Conservation (phyloP, 2,797 vertebrate genomes). For the Xerus rutilus region DNA sequence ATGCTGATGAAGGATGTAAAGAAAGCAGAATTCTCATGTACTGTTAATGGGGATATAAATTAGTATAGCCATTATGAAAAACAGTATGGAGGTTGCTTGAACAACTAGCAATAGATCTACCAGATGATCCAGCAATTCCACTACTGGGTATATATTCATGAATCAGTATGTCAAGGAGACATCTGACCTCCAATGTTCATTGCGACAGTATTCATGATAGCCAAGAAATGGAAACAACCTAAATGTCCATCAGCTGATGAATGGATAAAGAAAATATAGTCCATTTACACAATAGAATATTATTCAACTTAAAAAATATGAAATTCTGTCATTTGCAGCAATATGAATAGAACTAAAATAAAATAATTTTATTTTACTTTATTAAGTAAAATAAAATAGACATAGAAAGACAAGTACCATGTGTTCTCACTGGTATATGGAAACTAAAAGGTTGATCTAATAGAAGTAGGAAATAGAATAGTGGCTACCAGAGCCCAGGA, state of each 20-base stretch:
- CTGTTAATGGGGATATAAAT: background rate
- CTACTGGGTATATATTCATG: background rate
- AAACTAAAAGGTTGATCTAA: background rate
- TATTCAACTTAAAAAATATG: background rate
- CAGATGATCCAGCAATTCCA: background rate
- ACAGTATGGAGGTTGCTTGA: background rate
- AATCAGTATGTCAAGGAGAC: background rate
- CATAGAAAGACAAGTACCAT: background rate
- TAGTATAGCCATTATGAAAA: background rate
- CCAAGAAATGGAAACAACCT: background rate
- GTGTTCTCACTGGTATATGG: background rate
- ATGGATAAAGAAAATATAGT: background rate
- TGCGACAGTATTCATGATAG: background rate
- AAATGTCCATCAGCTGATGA: background rate
- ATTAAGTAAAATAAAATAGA: background rate
- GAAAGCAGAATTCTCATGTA: background rate
- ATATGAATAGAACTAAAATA: background rate
- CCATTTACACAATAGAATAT: background rate
- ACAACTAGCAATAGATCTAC: background rate
- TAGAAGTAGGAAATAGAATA: background rate
- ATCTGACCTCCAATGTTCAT: background rate
- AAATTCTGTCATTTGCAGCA: background rate
- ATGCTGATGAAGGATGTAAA: background rate
- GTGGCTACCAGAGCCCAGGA: background rate
- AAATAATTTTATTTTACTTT: too few relatives aligned